Conservation (phyloP, 2,797 vertebrate species). For the Eptatretus atami region DNA sequence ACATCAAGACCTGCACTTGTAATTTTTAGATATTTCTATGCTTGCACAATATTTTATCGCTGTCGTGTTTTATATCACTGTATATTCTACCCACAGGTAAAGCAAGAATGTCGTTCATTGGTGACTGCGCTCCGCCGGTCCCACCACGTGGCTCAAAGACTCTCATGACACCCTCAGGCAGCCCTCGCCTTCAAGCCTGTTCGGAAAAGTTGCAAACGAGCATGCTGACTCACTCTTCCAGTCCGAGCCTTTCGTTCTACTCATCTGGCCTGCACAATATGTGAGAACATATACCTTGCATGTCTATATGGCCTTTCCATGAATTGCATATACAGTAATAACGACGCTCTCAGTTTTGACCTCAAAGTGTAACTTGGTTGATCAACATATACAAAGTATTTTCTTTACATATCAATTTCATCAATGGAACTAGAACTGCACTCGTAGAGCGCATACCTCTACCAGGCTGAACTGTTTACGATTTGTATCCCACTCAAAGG, state of each 20-base stretch:
- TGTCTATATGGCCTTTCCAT: no score
- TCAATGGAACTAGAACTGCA: no score
- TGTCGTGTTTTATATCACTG: background rate
- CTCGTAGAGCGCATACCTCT: no score
- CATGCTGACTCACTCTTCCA: conserved; percentile 21
- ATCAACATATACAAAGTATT: no score
- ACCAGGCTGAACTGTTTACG: no score
- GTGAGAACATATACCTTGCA: conserved; percentile 13
- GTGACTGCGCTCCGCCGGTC: conserved; percentile 42
- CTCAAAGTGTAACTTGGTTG: no score
- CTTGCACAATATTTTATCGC: conserved; percentile 1
- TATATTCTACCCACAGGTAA: conserved; percentile 26
- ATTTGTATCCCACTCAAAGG: no score
- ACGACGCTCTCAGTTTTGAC: no score
- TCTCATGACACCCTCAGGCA: conserved; percentile 18
- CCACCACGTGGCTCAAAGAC: conserved; percentile 40
- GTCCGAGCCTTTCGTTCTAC: conserved; percentile 59
- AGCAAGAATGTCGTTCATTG: conserved; percentile 73
- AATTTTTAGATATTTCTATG: background rate
- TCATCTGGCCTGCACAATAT: conserved; percentile 59
- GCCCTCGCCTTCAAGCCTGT: conserved; percentile 38
- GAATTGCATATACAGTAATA: no score
- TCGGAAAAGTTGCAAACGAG: conserved; percentile 22
- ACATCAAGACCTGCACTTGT: no score
- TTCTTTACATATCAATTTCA: no score